Evolutionary conservation across 2,113 vertebrate species (phyloP).

Genomic region (Chloropsis hardwickii): DNA sequence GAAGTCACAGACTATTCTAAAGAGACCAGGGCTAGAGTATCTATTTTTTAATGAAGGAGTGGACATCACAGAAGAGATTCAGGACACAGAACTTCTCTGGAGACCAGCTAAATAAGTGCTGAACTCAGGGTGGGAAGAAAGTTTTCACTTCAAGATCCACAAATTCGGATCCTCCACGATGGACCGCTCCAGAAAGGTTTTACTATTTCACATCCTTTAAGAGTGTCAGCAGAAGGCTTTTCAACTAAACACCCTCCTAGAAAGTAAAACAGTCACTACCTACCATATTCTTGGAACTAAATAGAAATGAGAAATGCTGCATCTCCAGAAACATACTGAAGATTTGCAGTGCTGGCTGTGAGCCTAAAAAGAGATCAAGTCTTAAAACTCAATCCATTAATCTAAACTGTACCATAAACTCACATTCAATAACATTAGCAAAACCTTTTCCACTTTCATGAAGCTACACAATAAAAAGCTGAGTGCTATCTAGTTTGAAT

Average conservation of each 20-base stretch:
- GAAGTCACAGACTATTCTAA: neutral
- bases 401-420: neutral
- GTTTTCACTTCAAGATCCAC: neutral
- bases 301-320: neutral
- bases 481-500: neutral
- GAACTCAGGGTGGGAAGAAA: neutral
- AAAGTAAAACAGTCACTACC: neutral
- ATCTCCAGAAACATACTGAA: neutral
- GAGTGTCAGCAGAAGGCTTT: neutral
- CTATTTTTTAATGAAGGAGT: neutral
- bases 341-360: neutral
- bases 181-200: neutral
- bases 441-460: neutral
- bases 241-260: neutral
- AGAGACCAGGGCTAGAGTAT: neutral
- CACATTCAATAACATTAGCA: neutral
- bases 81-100: neutral
- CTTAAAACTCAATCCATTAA: neutral
- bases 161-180: accelerated
- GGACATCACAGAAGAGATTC: neutral
- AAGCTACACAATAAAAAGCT: neutral
- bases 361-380: neutral
- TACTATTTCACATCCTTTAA: neutral
- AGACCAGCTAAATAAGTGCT: neutral
- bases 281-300: neutral